These are phyloP conservation scores for Engraulis encrasicolus DNA, from an alignment of 2,113 vertebrate genomes.

Conservation along the genomic window DNA sequence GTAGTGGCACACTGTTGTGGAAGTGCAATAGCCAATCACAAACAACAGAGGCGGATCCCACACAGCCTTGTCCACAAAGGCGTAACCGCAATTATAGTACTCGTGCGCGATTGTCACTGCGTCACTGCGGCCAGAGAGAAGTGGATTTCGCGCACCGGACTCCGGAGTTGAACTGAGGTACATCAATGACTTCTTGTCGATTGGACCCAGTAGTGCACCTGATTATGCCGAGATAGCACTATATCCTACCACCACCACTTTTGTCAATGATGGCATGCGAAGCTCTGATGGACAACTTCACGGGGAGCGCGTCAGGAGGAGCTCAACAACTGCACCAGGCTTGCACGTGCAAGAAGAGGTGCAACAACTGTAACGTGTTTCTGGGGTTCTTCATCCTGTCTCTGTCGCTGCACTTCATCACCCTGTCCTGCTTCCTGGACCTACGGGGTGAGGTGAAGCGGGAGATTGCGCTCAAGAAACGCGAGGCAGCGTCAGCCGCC, in stretches of 20 bases:
- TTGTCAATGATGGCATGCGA: constrained; percentile 71
- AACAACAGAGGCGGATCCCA: constrained; percentile 58
- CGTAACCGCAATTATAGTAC: constrained; percentile 40
- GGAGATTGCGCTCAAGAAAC: constrained; percentile 76
- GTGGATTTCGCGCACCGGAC: constrained; percentile 45
- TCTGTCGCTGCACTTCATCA: constrained; percentile 86
- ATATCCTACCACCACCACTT: constrained; percentile 51
- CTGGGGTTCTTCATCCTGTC: constrained; percentile 88
- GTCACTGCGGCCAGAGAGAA: constrained; percentile 37
- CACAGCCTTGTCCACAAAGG: constrained; percentile 63
- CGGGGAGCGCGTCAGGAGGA: constrained; percentile 66
- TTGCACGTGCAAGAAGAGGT: constrained; percentile 74
- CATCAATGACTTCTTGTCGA: constrained; percentile 63
- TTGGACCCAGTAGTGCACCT: constrained; percentile 51
- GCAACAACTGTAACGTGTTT: constrained; percentile 80
- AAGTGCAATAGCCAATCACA: constrained; percentile 62
- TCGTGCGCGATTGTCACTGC: constrained; percentile 12
- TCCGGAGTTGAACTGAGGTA: not conserved
- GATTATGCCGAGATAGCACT: constrained; percentile 76
- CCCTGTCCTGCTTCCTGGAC: constrained; percentile 87
- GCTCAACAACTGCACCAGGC: constrained; percentile 52
- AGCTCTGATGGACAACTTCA: constrained; percentile 66
- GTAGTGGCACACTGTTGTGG: not conserved
- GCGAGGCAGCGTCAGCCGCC: constrained; percentile 61
- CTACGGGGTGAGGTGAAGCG: constrained; percentile 85